These are phyloP conservation scores for Trichacis sp. DNA, from an alignment of 2,888 invertebrate genomes.

Conservation along the genomic window DNA sequence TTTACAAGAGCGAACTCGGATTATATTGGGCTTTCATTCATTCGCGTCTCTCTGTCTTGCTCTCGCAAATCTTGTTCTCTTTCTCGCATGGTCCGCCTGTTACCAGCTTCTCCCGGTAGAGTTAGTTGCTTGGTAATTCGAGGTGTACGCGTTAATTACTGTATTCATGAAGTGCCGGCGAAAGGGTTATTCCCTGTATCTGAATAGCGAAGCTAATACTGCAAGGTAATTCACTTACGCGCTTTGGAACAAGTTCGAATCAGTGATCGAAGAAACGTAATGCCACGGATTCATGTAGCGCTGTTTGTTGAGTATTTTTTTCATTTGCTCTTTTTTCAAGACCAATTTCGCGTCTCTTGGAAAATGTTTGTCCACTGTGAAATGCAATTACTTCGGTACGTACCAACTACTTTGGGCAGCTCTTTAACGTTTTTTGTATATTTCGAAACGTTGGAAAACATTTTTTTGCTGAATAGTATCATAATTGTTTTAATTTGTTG, in stretches of 20 bases:
- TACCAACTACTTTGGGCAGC: too few relatives aligned
- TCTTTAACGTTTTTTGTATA: too few relatives aligned
- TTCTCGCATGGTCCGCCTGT: conserved; percentile 22
- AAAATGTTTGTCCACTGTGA: conserved; percentile 13
- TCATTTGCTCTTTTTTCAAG: not conserved
- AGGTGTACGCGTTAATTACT: conserved; percentile 65
- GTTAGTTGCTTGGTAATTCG: conserved; percentile 56
- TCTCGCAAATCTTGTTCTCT: conserved; percentile 33
- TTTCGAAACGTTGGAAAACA: too few relatives aligned
- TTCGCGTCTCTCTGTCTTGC: conserved; percentile 18
- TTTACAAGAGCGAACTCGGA: conserved; percentile 48
- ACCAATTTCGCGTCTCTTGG: not conserved
- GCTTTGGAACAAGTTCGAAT: conserved; percentile 42
- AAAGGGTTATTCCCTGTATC: conserved; percentile 58
- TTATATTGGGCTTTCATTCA: conserved; percentile 34
- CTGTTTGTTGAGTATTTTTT: too few relatives aligned
- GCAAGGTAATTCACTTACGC: conserved; percentile 63
- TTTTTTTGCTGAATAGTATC: too few relatives aligned
- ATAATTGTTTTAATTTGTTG: too few relatives aligned
- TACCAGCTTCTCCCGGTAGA: conserved; percentile 37
- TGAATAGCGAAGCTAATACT: conserved; percentile 68
- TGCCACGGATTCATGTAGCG: conserved; percentile 25
- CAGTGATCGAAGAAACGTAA: conserved; percentile 44
- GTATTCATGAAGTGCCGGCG: conserved; percentile 61
- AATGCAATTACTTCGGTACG: conserved; percentile 36